Evolutionary conservation across 2,888 invertebrate species (phyloP).

Genomic region (Yponomeuta plumbellus): DNA sequence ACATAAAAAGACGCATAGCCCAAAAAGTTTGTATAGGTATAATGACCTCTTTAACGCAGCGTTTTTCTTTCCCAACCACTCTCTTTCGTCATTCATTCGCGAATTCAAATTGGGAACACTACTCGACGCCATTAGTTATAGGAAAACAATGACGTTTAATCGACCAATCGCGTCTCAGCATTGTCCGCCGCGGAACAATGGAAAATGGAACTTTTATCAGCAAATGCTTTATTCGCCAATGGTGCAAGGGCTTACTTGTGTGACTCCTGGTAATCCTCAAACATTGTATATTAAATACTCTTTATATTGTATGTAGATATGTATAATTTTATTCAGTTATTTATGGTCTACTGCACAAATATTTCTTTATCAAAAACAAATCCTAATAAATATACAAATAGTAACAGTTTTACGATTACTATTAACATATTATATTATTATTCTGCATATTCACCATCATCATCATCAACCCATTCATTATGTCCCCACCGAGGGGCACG

Average conservation of each 20-base stretch:
- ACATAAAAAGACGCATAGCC: no score
- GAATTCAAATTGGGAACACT: slow-evolving; percentile 13
- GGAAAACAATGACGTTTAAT: slow-evolving; percentile 30
- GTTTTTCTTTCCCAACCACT: neutral
- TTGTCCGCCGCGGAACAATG: slow-evolving; percentile 27
- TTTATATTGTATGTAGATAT: no score
- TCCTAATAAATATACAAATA: no score
- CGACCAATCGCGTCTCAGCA: slow-evolving; percentile 25
- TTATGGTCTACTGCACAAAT: no score
- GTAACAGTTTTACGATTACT: no score
- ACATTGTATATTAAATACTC: neutral
- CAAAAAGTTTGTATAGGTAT: no score
- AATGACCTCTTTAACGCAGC: neutral
- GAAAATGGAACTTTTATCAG: slow-evolving; percentile 24
- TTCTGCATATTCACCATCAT: no score
- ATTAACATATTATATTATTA: no score
- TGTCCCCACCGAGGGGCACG: no score
- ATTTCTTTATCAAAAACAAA: no score
- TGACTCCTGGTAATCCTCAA: neutral
- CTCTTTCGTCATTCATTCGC: neutral
- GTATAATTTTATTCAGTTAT: no score
- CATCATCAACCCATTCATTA: no score
- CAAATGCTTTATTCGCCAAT: neutral
- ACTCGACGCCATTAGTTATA: slow-evolving; percentile 22
- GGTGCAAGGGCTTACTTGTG: neutral